Percentiles rank a stretch among this genome's conserved stretches.
Evolutionary conservation across 2,797 vertebrate species (phyloP).

Genomic region (Schizopygopsis pylzovi): DNA sequence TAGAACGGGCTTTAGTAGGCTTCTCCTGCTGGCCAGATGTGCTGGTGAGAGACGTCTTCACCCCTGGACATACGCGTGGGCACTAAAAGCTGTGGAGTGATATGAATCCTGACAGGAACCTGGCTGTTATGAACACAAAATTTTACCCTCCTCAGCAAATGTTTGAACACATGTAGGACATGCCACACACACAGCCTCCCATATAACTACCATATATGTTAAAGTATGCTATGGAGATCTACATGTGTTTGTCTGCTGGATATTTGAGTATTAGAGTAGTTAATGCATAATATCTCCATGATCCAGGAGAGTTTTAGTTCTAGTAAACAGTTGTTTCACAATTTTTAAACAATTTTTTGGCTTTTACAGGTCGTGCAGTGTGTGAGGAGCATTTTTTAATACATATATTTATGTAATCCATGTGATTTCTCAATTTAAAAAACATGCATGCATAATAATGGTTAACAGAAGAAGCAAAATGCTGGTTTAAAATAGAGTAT

Average conservation of each 20-base stretch:
- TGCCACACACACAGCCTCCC: slow-evolving; percentile 36
- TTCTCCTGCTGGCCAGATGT: slow-evolving; percentile 74
- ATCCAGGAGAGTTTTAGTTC: not conserved
- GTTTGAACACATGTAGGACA: slow-evolving; percentile 46
- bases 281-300: not conserved
- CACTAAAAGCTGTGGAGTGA: slow-evolving; percentile 62
- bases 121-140: slow-evolving; percentile 45
- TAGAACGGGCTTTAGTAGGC: slow-evolving; percentile 42
- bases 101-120: slow-evolving; percentile 60
- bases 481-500: not conserved
- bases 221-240: not conserved
- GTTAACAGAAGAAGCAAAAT: not conserved
- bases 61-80: slow-evolving; percentile 57
- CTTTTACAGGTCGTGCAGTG: not conserved
- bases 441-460: not conserved
- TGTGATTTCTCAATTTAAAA: not conserved
- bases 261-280: not conserved
- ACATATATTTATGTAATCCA: not conserved
- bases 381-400: not conserved
- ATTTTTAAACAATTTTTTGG: not conserved
- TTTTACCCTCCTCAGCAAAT: slow-evolving; percentile 46
- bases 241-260: not conserved
- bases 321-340: not conserved
- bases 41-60: slow-evolving; percentile 68
- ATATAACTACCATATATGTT: slow-evolving; percentile 10